Base-by-base conservation (phyloP, 2,797 vertebrate genomes). In the Tokudaia muenninki region DNA sequence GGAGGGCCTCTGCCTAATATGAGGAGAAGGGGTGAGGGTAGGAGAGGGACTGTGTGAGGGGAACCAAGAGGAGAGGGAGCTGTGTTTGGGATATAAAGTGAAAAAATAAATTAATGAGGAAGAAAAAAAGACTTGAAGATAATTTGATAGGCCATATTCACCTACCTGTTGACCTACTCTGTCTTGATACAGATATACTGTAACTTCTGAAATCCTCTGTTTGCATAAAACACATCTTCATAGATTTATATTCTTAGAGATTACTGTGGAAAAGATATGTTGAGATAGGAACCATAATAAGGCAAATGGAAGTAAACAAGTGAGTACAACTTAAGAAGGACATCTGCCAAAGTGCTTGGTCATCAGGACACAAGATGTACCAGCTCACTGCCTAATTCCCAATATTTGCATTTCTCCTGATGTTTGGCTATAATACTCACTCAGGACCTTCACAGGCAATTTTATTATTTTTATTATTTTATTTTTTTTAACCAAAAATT, bases 321-420 rank as follows among this genome's bases (percentile, higher is more conserved):
- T 95, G 65, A 75, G 78, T 59, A 63, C 19, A 44, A 77, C 1
- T 55, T 95, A 29, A 94, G 47, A 81, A 92, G 81, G 70, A 97
- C 94, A 91, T 77, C 44, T 44, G 3, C 90, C 52, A 80, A 93
- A 57, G 44, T 84, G 7, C 6, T 65, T 87, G n/a, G 19, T 22
- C n/a, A 94, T 55, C 93, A 90, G 79, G 34, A 67, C 29, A 81
- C 21, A 22, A 90, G 57, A 26, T 17, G 41, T 37, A 41, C 6
- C 24, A 67, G 7, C 57, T 96, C 19, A 77, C 2, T 65, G 55
- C 14, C 63, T 13, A 47, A 13, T 86, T 72, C 24, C 52, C 88
- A 87, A 52, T 94, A 90, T n/a, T 57, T 91, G n/a, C 70, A 34
- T 34, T 87, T 93, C 31, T 83, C 19, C 22, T 87, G 9, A 47